Conservation (phyloP, 2,797 vertebrate species). For the Pangasius larnaudii region DNA sequence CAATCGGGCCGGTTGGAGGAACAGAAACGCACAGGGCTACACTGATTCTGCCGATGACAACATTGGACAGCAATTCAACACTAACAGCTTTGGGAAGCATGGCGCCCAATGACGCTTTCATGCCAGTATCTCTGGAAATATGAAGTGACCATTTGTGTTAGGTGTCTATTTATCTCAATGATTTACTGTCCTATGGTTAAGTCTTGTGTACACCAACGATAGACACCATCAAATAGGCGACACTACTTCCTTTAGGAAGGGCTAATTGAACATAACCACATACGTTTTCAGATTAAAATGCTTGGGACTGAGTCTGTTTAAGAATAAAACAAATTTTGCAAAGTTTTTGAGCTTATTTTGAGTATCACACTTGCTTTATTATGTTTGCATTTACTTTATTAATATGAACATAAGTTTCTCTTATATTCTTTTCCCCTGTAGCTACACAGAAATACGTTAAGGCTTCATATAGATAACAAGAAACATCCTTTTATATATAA, state of each 20-base stretch:
- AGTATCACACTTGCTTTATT: not conserved
- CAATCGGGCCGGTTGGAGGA: constrained; percentile 65
- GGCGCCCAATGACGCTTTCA: not conserved
- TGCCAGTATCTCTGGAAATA: constrained; percentile 34
- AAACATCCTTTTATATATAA: not conserved
- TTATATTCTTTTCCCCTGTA: not conserved
- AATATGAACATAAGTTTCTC: not conserved
- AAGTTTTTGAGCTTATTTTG: not conserved
- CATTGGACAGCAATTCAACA: constrained; percentile 48
- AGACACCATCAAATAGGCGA: not conserved
- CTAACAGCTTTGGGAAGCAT: constrained; percentile 47
- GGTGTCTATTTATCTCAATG: not conserved
- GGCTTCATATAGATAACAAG: not conserved
- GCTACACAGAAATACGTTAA: not conserved
- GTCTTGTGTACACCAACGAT: not conserved
- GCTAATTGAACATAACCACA: not conserved
- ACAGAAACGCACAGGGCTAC: constrained; percentile 68
- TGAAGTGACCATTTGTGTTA: constrained; percentile 36
- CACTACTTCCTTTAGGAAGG: not conserved
- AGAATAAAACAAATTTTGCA: not conserved
- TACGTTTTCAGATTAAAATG: not conserved
- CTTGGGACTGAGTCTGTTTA: not conserved
- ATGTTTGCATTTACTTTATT: not conserved
- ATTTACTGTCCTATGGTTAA: too few species aligned
- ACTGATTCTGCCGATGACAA: constrained; percentile 67